Evolutionary conservation across 2,888 invertebrate species (phyloP), one percentile per base, ranked within the genome.

Genomic region (Zygothrica quintamaculata): DNA sequence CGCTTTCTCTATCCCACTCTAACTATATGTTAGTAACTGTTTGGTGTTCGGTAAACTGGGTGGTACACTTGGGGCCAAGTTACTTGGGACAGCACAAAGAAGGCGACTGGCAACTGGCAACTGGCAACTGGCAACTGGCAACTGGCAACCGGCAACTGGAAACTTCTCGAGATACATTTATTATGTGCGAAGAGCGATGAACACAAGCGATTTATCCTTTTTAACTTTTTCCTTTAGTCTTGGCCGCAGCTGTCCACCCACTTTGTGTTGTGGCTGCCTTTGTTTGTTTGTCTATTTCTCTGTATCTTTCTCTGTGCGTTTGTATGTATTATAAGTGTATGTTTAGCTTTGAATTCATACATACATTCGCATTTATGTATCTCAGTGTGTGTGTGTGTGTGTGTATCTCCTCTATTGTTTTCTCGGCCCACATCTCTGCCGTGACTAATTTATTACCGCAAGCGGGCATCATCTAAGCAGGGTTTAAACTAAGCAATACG

Each of bases 131-230:
- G 37, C 11, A 15, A 11, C n/a, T 12, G 37, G 37, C 37, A 37
- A 37, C 37, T 37, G 3, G n/a, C n/a, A n/a, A n/a, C n/a, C n/a
- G 46, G 46, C 40, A 13, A 51, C 40, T 43, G 47, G 74, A 52
- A 68, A 74, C 78, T 77, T 79, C 70, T 71, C 65, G 72, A 70
- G 88, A 88, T 87, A 88, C 87, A 88, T 87, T 87, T 87, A 87
- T 88, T 88, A 87, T 87, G 88, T 88, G 88, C 82, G 87, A 87
- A 88, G 84, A 80, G 84, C 80, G 87, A 88, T 88, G 87, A 88
- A 87, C 88, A 84, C 84, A 86, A 88, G 85, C 88, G 88, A 88
- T 87, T 87, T 87, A 87, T 87, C 88, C 87, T 87, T 88, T 87
- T 87, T 88, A 88, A 84, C 84, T 88, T 84, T 84, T 87, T 70